Percentiles rank a stretch among this genome's conserved stretches.
Conservation (phyloP, 2,888 invertebrate genomes). For the Hydraecia micacea region DNA sequence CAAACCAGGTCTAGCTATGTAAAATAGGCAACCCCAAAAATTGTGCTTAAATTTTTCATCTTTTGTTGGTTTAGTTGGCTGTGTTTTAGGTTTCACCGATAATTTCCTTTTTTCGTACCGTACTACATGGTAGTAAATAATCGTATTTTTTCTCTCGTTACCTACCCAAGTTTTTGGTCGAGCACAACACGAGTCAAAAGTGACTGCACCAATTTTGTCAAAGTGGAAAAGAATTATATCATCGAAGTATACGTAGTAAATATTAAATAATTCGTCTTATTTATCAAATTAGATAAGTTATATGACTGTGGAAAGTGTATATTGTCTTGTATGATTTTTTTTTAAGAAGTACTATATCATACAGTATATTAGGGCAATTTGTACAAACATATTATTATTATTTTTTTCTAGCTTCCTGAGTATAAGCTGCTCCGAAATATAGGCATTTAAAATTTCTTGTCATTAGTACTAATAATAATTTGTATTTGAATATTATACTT, state of each 20-base stretch:
- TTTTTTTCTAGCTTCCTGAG: background rate
- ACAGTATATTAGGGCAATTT: background rate
- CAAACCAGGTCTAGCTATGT: background rate
- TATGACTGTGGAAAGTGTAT: background rate
- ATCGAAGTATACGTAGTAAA: constrained; percentile 2
- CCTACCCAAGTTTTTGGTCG: no score
- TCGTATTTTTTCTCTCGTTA: no score
- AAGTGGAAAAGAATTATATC: background rate
- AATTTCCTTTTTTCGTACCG: no score
- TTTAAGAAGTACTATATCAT: background rate
- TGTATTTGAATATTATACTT: background rate
- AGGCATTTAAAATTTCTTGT: constrained; percentile 7
- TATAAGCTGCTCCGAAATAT: constrained; percentile 2
- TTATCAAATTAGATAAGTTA: constrained; percentile 2
- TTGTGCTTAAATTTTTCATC: constrained; percentile 37
- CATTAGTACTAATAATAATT: background rate
- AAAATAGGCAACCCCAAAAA: background rate
- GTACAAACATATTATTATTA: constrained; percentile 8
- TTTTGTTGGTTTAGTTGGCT: background rate
- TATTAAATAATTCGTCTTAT: constrained; percentile 9
- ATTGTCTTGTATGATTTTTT: background rate
- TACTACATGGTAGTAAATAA: no score
- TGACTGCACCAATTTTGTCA: background rate
- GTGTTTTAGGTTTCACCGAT: background rate
- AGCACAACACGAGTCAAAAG: no score